Base-by-base conservation (phyloP, 2,888 invertebrate genomes). In the Keiferia lycopersicella region DNA sequence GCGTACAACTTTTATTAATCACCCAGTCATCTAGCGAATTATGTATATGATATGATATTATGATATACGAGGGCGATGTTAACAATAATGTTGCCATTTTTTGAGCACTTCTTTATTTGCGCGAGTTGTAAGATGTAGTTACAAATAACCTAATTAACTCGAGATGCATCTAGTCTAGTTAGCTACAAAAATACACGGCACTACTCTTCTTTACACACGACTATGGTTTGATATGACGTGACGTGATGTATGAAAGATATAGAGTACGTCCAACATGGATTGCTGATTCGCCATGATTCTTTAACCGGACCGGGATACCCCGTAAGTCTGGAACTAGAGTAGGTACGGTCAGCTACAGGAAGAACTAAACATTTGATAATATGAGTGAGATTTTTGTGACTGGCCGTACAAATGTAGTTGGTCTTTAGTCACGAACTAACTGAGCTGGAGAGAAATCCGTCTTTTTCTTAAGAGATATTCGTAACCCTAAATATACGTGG, bases 381-480 rank as follows among this genome's bases (percentile, higher is more conserved):
- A 12, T n/a, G 1, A 41, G 12, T 12, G 14, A 41, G 2, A 14
- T 41, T n/a, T 41, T 41, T 41, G 41, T n/a, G 41, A 14, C 41
- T 18, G 51, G 16, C 10, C 51, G 18, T 51, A 20, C 18, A 20
- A 22, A 51, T 14, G 51, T 51, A 22, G 51, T 51, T 26, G 38
- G 57, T 34, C n/a, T 30, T 58, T 18, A 16, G 34, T 65, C 12
- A 26, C 20, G 39, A 59, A 10, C 56, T 63, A n/a, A 48, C 57
- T 34, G 34, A 11, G 38, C 34, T 14, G 38, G 4, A 34, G 53
- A 26, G 58, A 34, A 34, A 34, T 34, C 34, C 34, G 34, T 34
- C 34, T 34, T 8, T 7, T 34, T 34, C 34, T 34, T 34, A 10
- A 26, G 26, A 26, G 2, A 26, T 26, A 26, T 26, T 26, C 26